Evolutionary conservation across 2,888 invertebrate genomes (phyloP), one percentile per base, ranked within the genome.

Genomic region (Petrophora chlorosata): DNA sequence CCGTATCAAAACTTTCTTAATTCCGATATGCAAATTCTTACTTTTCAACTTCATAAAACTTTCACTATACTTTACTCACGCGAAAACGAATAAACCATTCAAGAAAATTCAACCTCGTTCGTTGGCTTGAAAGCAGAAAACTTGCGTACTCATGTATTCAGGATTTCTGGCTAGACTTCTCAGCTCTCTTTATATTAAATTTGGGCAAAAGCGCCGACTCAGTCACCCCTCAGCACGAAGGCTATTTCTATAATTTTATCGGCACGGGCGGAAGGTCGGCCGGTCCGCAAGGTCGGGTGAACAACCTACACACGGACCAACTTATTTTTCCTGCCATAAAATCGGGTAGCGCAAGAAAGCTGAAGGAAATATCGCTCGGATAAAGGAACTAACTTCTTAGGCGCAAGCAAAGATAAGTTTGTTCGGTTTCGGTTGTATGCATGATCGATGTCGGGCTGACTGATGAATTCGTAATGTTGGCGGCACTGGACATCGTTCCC

Each of bases 361-460:
- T 32, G 3, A 35, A 35, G 34, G 38, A 44, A 45, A 38, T 25
- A 46, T 7, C 30, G 30, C 3, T 14, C 28, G 23, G 10, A 12
- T 1, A 9, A 33, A 30, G 30, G 9, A 49, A 42, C 14, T 14
- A 34, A 26, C 12, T 33, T 25, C 25, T 25, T 22, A 19, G 35
- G 43, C 49, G 45, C 51, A 43, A 38, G 45, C 51, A 43, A 38
- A 43, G 33, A 35, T 48, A 52, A 49, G 28, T 23, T 54, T 47
- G 56, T 30, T 23, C 51, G 35, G 50, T 34, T 30, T 23, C 51
- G 35, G 50, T 34, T 16, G 35, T 61, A 66, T 73, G 72, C 67
- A 70, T 75, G 78, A 79, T 77, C 79, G 76, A 79, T 79, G 69
- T 61, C 56, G 50, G 56, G 57, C 39, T 30, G 51, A 35, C 46